Conservation (phyloP, 2,888 invertebrate species). For the Drosophila villosipedis region DNA sequence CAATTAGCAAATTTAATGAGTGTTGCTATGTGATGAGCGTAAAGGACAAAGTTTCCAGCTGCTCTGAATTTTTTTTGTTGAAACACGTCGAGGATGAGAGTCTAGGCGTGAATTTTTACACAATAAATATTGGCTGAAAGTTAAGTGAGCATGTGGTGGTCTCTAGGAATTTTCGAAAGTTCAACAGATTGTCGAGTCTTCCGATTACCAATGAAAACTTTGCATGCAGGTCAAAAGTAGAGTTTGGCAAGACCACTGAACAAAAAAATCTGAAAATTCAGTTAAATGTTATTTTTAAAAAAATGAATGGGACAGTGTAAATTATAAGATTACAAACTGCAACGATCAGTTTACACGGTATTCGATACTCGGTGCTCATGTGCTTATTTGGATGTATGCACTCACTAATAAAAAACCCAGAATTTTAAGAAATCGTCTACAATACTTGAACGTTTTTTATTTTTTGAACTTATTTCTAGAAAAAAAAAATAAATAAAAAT, state of each 20-base stretch:
- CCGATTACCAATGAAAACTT: constrained; percentile 14
- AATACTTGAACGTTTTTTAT: no score
- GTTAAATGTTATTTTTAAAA: neutral
- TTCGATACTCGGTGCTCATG: neutral
- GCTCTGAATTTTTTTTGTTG: constrained; percentile 16
- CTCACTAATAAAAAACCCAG: neutral
- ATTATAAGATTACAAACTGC: neutral
- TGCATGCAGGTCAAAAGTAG: constrained; percentile 6
- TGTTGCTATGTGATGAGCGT: constrained; percentile 54
- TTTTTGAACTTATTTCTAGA: no score
- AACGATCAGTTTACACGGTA: neutral
- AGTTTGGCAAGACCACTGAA: neutral
- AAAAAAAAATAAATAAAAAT: no score
- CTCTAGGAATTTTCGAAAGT: constrained; percentile 24
- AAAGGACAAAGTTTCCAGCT: constrained; percentile 70
- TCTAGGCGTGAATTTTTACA: constrained; percentile 74
- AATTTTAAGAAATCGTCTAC: no score
- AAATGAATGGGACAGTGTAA: neutral
- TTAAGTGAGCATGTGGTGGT: constrained; percentile 33
- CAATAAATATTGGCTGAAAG: constrained; percentile 66
- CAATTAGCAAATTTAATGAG: constrained; percentile 75
- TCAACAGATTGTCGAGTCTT: constrained; percentile 2
- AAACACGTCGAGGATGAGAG: constrained; percentile 6
- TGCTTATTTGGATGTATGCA: neutral
- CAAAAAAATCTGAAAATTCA: neutral